phyloP scores from a whole-genome alignment of 2,113 vertebrate species.

The Orthonyx spaldingii region DNA sequence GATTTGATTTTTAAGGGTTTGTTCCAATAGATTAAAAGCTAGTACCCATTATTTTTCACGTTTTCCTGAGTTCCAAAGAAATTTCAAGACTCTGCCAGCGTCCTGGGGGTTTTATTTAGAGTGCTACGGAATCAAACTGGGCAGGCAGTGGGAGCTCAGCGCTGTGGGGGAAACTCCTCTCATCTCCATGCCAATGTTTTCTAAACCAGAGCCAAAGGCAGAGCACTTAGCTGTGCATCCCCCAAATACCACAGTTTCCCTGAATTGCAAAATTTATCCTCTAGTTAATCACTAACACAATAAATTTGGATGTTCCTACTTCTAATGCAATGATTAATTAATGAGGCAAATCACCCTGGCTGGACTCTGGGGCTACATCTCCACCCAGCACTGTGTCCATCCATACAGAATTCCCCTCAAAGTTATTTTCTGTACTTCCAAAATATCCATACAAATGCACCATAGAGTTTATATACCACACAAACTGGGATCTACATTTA shows the following conservation, averaged over 20 bases:
- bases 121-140: constrained; percentile 33
- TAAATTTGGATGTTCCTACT: neutral
- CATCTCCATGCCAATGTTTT: constrained; percentile 20
- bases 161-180: neutral
- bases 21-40: neutral
- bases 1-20: neutral
- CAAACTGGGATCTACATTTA: neutral
- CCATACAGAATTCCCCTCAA: neutral
- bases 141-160: constrained; percentile 4
- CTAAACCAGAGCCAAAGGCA: constrained; percentile 25
- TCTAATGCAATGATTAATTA: neutral
- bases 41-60: neutral
- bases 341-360: neutral
- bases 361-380: neutral
- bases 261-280: neutral
- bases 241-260: neutral
- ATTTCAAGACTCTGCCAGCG: neutral
- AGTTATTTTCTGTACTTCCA: neutral
- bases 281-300: neutral
- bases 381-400: neutral
- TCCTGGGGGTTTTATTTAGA: constrained; percentile 44
- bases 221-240: neutral
- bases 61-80: neutral
- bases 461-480: neutral
- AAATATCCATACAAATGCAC: neutral